phyloP scores from a whole-genome alignment of 1,140 invertebrate genomes.

The Rhynchophorus ferrugineus region DNA sequence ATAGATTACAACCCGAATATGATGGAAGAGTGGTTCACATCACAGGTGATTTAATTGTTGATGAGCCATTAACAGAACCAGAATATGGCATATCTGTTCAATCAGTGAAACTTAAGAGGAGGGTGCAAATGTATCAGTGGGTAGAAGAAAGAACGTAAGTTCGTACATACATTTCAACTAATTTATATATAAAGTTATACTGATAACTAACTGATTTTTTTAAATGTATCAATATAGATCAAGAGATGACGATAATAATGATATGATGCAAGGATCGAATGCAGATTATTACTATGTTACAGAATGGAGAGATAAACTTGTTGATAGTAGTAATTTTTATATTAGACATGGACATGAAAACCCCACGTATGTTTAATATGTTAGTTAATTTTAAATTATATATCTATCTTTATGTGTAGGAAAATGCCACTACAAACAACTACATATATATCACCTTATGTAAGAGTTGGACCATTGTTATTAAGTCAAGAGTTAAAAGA shows the following conservation, averaged over 20 bases:
- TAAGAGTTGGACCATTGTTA: slow-evolving; percentile 47
- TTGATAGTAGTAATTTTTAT: slow-evolving; percentile 69
- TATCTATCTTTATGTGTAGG: slow-evolving; percentile 29
- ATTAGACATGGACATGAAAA: slow-evolving; percentile 69
- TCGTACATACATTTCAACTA: background rate
- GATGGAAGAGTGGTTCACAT: slow-evolving; percentile 72
- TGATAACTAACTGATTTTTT: background rate
- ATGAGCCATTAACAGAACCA: slow-evolving; percentile 72
- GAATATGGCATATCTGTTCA: slow-evolving; percentile 46
- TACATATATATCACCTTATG: slow-evolving; percentile 48
- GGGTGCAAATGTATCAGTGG: slow-evolving; percentile 84
- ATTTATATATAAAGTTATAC: background rate
- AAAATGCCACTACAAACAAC: slow-evolving; percentile 42
- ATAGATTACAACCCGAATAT: slow-evolving; percentile 52
- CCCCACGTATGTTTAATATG: slow-evolving; percentile 48
- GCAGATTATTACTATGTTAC: slow-evolving; percentile 63
- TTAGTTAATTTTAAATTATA: slow-evolving; percentile 2
- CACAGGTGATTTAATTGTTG: slow-evolving; percentile 59
- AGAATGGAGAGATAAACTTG: slow-evolving; percentile 74
- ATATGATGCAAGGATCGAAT: slow-evolving; percentile 25
- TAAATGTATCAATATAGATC: slow-evolving; percentile 16
- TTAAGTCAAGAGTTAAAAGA: slow-evolving; percentile 57
- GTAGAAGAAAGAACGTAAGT: slow-evolving; percentile 63
- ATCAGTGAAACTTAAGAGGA: slow-evolving; percentile 37
- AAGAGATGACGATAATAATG: slow-evolving; percentile 24